Evolutionary conservation across 2,113 vertebrate species (phyloP).

Genomic region (Limanda limanda): DNA sequence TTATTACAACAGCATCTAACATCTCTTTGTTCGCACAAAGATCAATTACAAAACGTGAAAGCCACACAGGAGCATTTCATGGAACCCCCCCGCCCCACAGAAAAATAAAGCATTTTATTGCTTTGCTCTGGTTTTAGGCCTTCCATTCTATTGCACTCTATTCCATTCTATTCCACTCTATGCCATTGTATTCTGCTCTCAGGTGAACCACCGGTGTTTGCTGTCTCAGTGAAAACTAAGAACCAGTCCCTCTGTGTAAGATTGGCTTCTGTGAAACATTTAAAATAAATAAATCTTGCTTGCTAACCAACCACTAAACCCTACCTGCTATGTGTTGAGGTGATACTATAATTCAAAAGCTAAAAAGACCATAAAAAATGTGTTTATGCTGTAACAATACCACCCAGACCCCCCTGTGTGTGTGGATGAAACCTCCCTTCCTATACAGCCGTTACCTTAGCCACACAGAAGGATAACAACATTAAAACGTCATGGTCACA

Average conservation of each 20-base stretch:
- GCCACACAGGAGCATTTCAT: slow-evolving; percentile 24
- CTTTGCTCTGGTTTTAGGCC: slow-evolving; percentile 37
- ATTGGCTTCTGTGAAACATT: slow-evolving; percentile 43
- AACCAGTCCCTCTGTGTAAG: slow-evolving; percentile 17
- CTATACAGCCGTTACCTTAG: slow-evolving; percentile 69
- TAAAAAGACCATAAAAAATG: slow-evolving; percentile 62
- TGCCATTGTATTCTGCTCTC: slow-evolving; percentile 15
- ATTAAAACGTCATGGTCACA: slow-evolving; percentile 75
- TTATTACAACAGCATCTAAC: slow-evolving; percentile 35
- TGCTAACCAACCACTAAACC: slow-evolving; percentile 59
- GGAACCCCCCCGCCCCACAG: not conserved
- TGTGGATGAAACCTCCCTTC: slow-evolving; percentile 63
- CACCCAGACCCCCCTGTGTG: slow-evolving; percentile 40
- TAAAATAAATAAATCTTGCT: slow-evolving; percentile 69
- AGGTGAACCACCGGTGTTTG: slow-evolving; percentile 20
- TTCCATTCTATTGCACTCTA: not conserved
- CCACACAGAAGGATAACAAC: slow-evolving; percentile 79
- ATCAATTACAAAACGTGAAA: slow-evolving; percentile 59
- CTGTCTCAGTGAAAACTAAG: not conserved
- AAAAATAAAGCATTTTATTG: slow-evolving; percentile 39
- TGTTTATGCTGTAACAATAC: slow-evolving; percentile 73
- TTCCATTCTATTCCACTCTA: not conserved
- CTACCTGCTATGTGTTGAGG: slow-evolving; percentile 57
- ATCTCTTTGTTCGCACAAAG: slow-evolving; percentile 36
- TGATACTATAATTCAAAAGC: slow-evolving; percentile 64